Evolutionary conservation across 2,113 vertebrate genomes (phyloP).

Genomic region (Lophius piscatorius): DNA sequence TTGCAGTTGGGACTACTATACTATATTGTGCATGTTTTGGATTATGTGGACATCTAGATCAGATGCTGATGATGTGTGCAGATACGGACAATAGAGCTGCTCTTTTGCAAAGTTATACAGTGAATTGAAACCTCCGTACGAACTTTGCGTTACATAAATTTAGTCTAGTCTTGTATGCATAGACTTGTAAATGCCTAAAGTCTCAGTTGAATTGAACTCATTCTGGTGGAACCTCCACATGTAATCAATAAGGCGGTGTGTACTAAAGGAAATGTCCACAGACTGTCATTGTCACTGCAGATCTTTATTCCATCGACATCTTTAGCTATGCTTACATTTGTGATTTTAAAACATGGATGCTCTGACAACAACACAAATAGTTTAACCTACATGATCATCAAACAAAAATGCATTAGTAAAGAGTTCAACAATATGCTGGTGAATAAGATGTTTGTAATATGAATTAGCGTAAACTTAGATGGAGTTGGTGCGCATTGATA

Average conservation of each 20-base stretch:
- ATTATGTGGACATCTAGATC: slow-evolving; percentile 25
- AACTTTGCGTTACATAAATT: slow-evolving; percentile 9
- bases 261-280: not conserved
- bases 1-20: slow-evolving; percentile 30
- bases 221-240: no score
- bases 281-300: not conserved
- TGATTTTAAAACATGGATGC: no score
- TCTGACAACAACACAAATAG: no score
- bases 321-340: slow-evolving; percentile 7
- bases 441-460: no score
- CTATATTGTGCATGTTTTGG: slow-evolving; percentile 15
- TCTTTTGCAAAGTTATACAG: slow-evolving; percentile 40
- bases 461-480: not conserved
- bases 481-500: not conserved
- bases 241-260: slow-evolving; percentile 6
- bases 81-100: slow-evolving; percentile 13
- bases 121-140: slow-evolving; percentile 9
- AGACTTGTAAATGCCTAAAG: no score
- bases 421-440: no score
- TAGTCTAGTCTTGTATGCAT: slow-evolving; percentile 4
- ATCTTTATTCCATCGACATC: not conserved
- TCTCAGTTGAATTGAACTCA: no score
- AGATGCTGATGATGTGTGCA: slow-evolving; percentile 22
- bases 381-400: no score
- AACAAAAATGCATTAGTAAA: no score